Evolutionary conservation across 2,888 invertebrate genomes (phyloP).

Genomic region (Dryococelus australis): DNA sequence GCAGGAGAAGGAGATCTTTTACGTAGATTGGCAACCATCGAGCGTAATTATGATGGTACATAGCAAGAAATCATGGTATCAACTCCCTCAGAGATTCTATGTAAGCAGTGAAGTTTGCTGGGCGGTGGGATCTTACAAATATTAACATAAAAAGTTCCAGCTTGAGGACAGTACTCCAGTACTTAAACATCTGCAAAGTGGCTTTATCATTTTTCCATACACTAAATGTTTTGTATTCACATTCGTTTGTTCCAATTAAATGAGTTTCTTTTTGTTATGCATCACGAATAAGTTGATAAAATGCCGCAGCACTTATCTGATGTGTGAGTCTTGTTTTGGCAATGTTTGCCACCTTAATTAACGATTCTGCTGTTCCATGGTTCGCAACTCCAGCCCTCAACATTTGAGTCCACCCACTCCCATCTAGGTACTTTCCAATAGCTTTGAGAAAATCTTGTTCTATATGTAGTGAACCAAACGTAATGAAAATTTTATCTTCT

Average conservation of each 20-base stretch:
- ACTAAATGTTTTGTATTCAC: not conserved
- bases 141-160: not conserved
- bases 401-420: no score
- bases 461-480: not conserved
- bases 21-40: no score
- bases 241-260: not conserved
- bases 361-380: no score
- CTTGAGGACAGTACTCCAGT: not conserved
- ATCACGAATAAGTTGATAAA: not conserved
- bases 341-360: not conserved
- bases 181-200: not conserved
- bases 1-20: no score
- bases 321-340: constrained; percentile 5
- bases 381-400: no score
- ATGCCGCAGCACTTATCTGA: not conserved
- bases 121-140: no score
- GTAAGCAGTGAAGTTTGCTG: no score
- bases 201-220: not conserved
- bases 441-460: not conserved
- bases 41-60: no score
- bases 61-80: not conserved
- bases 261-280: not conserved
- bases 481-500: constrained; percentile 12
- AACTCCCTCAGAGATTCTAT: not conserved
- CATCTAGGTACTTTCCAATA: constrained; percentile 18